Base-by-base conservation (phyloP, 2,797 vertebrate species). In the Jordanella pulchra region DNA sequence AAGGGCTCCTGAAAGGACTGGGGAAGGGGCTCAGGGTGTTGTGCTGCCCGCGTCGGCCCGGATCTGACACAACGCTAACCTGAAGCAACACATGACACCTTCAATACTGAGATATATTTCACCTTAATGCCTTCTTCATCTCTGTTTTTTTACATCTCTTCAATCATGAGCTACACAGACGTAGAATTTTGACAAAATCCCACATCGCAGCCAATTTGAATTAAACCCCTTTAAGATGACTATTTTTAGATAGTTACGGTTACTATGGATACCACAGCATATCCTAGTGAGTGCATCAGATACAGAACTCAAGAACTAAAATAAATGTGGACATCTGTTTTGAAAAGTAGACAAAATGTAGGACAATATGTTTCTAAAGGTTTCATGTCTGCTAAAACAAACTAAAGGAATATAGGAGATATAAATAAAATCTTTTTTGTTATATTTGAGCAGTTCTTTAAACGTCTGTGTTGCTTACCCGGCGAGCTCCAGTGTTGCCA, bases 31-130 rank as follows among this genome's bases (percentile, higher is more conserved):
- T 99, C 68, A 99, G 92, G 76, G 93, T 94, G 89, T 95, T 96
- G 91, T 97, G 97, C 76, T 96, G 97, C 69, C 94, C 97, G 56
- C 96, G 94, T 7, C 95, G 96, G 47, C 98, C 98, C 9, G 98
- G 98, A 78, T 99, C 98, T 35, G 98, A 99, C 66, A 97, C 96
- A 78, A 99, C 95, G 73, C 98, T 99, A 78, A 97, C 97, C 98
- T 99, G 65, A 3, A 65, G 73, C 56, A 54, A 79, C 61, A 77
- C 4, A 18, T 7, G 10, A 2, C 14, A 3, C 6, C 21, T 10
- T 25, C 32, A 54, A 1, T 15, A 10, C 13, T 21, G 11, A 5
- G 14, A 32, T 30, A 9, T 18, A 28, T 73, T 30, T 27, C 56
- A 14, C 18, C 32, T 23, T 25, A 7, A 14, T 11, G 18, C 7